Conservation (phyloP, 1,140 invertebrate genomes). For the Apis laboriosa region DNA sequence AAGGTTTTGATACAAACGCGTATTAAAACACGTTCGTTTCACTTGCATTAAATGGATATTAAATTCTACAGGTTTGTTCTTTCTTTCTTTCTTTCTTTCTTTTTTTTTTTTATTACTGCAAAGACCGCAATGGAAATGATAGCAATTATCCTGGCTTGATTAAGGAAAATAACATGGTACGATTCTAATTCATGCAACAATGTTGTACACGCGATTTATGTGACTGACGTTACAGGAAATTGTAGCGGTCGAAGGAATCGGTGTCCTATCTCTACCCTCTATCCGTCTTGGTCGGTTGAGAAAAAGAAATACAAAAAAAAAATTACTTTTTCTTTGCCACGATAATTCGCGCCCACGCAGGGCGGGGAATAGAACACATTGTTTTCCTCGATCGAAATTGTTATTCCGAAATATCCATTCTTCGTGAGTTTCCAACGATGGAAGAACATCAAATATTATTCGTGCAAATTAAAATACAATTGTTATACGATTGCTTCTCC, state of each 20-base stretch:
- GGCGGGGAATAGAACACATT: not conserved
- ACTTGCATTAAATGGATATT: not conserved
- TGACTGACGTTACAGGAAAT: not conserved
- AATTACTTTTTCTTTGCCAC: not conserved
- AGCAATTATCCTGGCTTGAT: not conserved
- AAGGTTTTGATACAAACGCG: not conserved
- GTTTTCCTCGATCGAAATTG: not conserved
- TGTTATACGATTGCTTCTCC: not conserved
- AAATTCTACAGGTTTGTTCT: not conserved
- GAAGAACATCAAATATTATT: not conserved
- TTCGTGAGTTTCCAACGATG: not conserved
- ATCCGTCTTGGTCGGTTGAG: not conserved
- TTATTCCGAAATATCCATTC: not conserved
- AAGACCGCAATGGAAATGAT: not conserved
- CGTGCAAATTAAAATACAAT: slow-evolving; percentile 9
- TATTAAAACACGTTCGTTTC: not conserved
- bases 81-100: no score
- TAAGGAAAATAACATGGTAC: slow-evolving; percentile 3
- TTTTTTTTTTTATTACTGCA: not conserved
- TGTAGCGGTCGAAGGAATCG: not conserved
- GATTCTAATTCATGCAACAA: not conserved
- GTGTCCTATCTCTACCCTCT: slow-evolving; percentile 15
- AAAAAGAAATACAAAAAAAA: not conserved
- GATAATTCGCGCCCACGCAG: slow-evolving; percentile 15
- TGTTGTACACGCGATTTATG: not conserved